Base-by-base conservation (phyloP, 2,113 vertebrate species). In the Peromyscus polionotus region DNA sequence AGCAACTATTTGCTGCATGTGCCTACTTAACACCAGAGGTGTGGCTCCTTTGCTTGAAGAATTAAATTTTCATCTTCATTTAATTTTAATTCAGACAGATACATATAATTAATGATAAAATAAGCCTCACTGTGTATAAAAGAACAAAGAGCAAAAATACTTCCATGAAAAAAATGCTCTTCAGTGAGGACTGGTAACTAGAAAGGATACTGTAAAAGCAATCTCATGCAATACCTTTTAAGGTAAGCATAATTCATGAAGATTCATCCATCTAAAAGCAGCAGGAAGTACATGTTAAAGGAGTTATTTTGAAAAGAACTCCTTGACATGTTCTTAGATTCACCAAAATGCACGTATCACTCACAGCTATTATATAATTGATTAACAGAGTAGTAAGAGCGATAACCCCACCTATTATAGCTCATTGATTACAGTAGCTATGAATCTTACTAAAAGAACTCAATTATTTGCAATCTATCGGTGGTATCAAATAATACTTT, bases 161-260 rank as follows among this genome's bases (percentile, higher is more conserved):
- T 39, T 90, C 6, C 80, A 26, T 85, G 39, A 67, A 77, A 67
- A 77, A 87, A 67, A 36, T 68, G 24, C 8, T 48, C 92, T 93
- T 95, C 67, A 70, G 57, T 77, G 48, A 92, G 31, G 31, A 65
- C 57, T 73, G 28, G 63, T 72, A 77, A 75, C 51, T 92, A 63
- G 94, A 87, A 92, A 92, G n/a, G 65, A 36, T 28, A 75, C 13
- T 39, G 12, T 51, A 45, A 96, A 91, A 86, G 79, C 92, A 83
- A 42, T 65, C 77, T 73, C 39, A 67, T 3, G 65, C n/a, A 67
- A 75, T 90, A 51, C 26, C 10, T 84, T 70, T 68, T 65, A 76
- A 83, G 26, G 31, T 51, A 84, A 91, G n/a, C 39, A 80, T 70
- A 84, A 95, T 45, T 76, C 51, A 85, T 33, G 61, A 75, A 28